Base-by-base conservation (phyloP, 2,888 invertebrate species). In the Ennomos quercinarius region DNA sequence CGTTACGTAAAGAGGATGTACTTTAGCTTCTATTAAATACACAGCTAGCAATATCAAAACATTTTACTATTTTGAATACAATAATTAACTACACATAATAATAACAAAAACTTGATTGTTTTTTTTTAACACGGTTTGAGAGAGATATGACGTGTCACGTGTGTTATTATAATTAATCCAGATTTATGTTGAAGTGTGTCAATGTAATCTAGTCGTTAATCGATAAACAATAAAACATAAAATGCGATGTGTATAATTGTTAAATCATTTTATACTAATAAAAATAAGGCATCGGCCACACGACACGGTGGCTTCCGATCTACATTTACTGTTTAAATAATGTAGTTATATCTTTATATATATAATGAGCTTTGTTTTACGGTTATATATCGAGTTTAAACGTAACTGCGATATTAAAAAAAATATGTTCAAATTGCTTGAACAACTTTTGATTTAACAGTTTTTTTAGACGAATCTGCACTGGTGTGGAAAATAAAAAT, bases 301-400 rank as follows among this genome's bases (percentile, higher is more conserved):
- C 77, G 79, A 70, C 70, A 58, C 68, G 68, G 61, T 53, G 56
- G 66, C 63, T 52, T 68, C 76, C 71, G 71, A 68, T 67, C 63
- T 75, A 76, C 82, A 77, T 77, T 27, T 27, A 81, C 83, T 75
- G 81, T 84, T 84, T 83, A 60, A 81, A 80, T 81, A 84, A 78
- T 84, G 85, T 89, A 88, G 86, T 84, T 83, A 86, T 60, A 55
- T 87, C 81, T 87, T 83, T 87, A 81, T 86, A 86, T 86, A 85
- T 86, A 81, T 86, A 84, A 83, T 84, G 88, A 89, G 90, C 87
- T 91, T 90, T 88, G 87, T 86, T 89, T 91, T 87, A 84, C 72
- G 46, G 51, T 59, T 55, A 55, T 60, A 50, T 60, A 51, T 55
- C 10, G 55, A 38, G 46, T 46, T 56, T 61, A 34, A 42, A 51